Base-by-base conservation (phyloP, 2,888 invertebrate species). In the Busseola fusca region DNA sequence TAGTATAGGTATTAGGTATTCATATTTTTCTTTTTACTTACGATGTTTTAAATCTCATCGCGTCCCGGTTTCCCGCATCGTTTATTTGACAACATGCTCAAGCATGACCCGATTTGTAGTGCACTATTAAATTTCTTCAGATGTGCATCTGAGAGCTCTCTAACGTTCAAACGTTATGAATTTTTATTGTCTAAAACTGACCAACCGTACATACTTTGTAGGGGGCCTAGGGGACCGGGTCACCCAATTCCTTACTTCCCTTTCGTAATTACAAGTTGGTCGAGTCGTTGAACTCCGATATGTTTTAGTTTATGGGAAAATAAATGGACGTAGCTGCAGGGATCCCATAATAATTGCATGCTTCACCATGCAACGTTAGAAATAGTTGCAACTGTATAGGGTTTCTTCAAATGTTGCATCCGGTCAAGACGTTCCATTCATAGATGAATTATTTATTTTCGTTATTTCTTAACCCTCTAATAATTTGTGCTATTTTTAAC, bases 171-270 rank as follows among this genome's bases (percentile, higher is more conserved):
- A 92, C 92, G 91, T 91, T 91, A 90, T 86, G 87, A 88, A 80
- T 88, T 78, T 88, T 78, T 84, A 90, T 95, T 95, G 95, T 95
- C 91, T 94, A 88, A 85, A 92, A 94, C 94, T 95, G 95, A 95
- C 95, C 95, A 93, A 93, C 91, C 94, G 93, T 93, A 89, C 81
- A 79, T 86, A 86, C 90, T 72, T 85, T 82, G 89, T 88, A 91
- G 93, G 95, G 95, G 93, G 91, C 90, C 91, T 86, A 86, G 87
- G 88, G 89, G 92, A 92, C 89, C 86, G 91, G 94, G 94, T 94
- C 92, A 93, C 94, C 93, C 91, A 93, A 93, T 92, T 94, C 89
- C 93, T 93, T 88, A 90, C 89, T 89, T 92, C 91, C 93, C 93
- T 92, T 87, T 85, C 89, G 87, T 94, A 95, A 95, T 95, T 95